phyloP scores from a whole-genome alignment of 2,113 vertebrate genomes.

The Syngnathoides biaculeatus region DNA sequence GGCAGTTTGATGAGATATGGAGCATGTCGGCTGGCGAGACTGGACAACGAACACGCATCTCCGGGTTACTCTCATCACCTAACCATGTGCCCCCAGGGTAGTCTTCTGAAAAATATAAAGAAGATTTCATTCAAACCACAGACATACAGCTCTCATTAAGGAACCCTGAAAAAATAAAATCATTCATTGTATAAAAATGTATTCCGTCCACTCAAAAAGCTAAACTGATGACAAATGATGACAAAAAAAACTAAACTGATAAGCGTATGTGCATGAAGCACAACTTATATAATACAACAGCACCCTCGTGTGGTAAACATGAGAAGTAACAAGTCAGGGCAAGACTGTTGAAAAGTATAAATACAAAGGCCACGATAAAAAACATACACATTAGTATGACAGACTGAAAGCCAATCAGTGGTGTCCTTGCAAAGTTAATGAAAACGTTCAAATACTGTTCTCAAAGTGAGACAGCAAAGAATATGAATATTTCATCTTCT shows the following conservation, averaged over 20 bases:
- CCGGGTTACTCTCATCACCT: slow-evolving; percentile 90
- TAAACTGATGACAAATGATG: not conserved
- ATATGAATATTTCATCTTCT: not conserved
- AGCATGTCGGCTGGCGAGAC: slow-evolving; percentile 92
- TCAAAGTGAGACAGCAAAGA: slow-evolving; percentile 4
- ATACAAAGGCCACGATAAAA: slow-evolving; percentile 23
- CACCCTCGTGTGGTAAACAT: slow-evolving; percentile 51
- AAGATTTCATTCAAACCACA: not conserved
- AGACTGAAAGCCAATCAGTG: slow-evolving; percentile 27
- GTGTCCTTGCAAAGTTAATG: slow-evolving; percentile 7
- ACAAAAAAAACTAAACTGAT: too few relatives aligned
- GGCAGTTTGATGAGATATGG: slow-evolving; percentile 94
- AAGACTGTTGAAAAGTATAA: slow-evolving; percentile 20
- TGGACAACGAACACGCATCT: slow-evolving; percentile 93
- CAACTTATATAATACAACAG: slow-evolving; percentile 37
- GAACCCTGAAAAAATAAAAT: not conserved
- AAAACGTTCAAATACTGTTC: slow-evolving; percentile 7
- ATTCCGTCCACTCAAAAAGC: not conserved
- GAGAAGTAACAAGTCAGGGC: slow-evolving; percentile 5
- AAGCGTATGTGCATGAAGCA: not conserved
- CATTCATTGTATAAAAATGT: not conserved
- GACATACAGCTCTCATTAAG: not conserved
- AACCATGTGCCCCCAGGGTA: slow-evolving; percentile 93
- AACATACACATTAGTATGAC: slow-evolving; percentile 20
- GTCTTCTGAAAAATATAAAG: slow-evolving; percentile 75